Evolutionary conservation across 2,797 vertebrate species (phyloP).

Genomic region (Girardinus metallicus): DNA sequence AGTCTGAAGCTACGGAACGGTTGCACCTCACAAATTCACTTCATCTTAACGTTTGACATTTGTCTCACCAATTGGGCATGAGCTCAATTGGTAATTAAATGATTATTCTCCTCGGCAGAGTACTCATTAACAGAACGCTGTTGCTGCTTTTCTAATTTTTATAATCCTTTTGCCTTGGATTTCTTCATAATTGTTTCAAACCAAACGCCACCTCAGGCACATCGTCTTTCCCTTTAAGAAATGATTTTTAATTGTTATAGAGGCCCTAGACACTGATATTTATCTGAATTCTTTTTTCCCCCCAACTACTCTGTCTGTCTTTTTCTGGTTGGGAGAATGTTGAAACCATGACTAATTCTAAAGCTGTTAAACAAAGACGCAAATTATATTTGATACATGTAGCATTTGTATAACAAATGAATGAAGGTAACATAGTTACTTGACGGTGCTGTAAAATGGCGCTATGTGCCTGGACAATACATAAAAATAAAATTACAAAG

Average conservation of each 20-base stretch:
- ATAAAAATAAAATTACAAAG: background rate
- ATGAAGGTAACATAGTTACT: no score
- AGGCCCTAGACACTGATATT: background rate
- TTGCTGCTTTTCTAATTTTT: background rate
- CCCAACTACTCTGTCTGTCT: background rate
- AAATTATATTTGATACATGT: no score
- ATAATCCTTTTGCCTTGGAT: background rate
- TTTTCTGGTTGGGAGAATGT: background rate
- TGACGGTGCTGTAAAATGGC: no score
- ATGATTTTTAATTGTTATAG: background rate
- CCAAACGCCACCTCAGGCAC: background rate
- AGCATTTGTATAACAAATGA: no score
- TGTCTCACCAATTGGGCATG: slow-evolving; percentile 10
- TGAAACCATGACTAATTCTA: background rate
- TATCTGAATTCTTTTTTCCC: background rate
- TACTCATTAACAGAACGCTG: background rate
- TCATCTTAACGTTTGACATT: slow-evolving; percentile 21
- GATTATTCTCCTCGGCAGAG: background rate
- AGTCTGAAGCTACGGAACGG: slow-evolving; percentile 11
- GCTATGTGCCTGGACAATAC: no score
- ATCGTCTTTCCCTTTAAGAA: background rate
- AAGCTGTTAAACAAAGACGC: background rate
- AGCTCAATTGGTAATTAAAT: slow-evolving; percentile 14
- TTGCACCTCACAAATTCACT: slow-evolving; percentile 18
- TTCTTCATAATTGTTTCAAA: background rate